phyloP scores from a whole-genome alignment of 2,888 invertebrate genomes.

The Apodemia hepburni region DNA sequence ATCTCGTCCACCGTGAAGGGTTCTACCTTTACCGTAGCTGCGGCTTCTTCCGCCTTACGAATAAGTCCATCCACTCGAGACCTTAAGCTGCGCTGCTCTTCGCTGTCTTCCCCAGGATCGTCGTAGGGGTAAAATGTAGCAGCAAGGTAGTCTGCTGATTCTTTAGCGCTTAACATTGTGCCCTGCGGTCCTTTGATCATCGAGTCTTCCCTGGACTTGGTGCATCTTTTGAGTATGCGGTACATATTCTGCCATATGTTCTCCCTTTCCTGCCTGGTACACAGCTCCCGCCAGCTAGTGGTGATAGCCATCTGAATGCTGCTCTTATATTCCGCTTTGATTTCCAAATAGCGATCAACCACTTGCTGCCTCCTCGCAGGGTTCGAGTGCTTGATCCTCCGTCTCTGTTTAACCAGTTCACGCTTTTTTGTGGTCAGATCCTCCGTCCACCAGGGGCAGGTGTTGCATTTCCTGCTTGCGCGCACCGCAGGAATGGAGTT shows the following conservation, averaged over 20 bases:
- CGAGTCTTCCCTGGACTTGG: not conserved
- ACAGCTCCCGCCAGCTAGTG: not conserved
- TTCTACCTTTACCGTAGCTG: not conserved
- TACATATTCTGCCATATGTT: not conserved
- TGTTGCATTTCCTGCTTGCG: no score
- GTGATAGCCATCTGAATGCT: not conserved
- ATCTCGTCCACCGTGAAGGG: not conserved
- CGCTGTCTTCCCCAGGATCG: not conserved
- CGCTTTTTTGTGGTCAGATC: no score
- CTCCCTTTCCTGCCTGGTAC: not conserved
- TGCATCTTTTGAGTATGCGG: not conserved
- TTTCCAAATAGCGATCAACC: not conserved
- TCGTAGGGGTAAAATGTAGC: not conserved
- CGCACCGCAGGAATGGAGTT: no score
- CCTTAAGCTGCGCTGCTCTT: not conserved
- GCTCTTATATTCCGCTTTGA: not conserved
- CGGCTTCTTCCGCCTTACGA: not conserved
- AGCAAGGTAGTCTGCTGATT: not conserved
- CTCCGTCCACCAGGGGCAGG: no score
- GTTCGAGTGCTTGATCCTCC: not conserved
- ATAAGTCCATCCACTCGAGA: not conserved
- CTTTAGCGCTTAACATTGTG: not conserved
- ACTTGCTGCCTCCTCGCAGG: not conserved
- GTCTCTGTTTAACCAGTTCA: no score
- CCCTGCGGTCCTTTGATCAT: not conserved